Conservation (phyloP, 2,797 vertebrate species). For the Anguilla pacifica region DNA sequence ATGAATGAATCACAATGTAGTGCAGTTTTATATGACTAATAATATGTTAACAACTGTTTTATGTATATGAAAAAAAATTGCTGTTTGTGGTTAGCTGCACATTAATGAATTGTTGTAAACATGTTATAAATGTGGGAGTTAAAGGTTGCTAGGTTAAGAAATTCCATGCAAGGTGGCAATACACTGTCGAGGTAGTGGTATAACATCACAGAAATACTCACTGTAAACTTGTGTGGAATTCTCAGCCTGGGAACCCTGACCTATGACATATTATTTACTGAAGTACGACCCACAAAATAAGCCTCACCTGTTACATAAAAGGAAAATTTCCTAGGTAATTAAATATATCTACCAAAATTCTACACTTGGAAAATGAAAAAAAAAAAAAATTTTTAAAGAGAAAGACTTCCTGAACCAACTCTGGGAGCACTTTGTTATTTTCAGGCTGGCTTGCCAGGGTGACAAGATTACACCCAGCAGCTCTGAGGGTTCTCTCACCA, state of each 20-base stretch:
- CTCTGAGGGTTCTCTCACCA: background rate
- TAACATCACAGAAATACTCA: background rate
- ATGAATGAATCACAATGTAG: background rate
- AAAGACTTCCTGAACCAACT: background rate
- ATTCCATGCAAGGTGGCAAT: background rate
- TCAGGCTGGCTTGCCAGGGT: slow-evolving; percentile 1
- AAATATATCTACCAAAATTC: background rate
- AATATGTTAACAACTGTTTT: background rate
- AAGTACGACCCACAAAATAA: background rate
- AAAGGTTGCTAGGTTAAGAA: background rate
- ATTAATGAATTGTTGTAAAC: background rate
- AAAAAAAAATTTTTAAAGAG: background rate
- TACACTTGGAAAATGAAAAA: too few species aligned
- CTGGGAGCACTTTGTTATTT: background rate
- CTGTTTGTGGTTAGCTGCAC: background rate
- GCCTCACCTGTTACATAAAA: background rate
- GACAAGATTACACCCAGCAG: slow-evolving; percentile 4
- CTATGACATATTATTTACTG: background rate
- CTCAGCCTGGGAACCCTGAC: background rate
- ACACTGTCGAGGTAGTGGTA: background rate
- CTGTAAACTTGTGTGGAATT: background rate
- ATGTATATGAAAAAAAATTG: background rate
- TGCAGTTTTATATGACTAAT: background rate
- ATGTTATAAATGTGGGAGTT: background rate
- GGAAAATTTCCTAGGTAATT: background rate